Base-by-base conservation (phyloP, 1,140 invertebrate species). In the Glomeris maerens region DNA sequence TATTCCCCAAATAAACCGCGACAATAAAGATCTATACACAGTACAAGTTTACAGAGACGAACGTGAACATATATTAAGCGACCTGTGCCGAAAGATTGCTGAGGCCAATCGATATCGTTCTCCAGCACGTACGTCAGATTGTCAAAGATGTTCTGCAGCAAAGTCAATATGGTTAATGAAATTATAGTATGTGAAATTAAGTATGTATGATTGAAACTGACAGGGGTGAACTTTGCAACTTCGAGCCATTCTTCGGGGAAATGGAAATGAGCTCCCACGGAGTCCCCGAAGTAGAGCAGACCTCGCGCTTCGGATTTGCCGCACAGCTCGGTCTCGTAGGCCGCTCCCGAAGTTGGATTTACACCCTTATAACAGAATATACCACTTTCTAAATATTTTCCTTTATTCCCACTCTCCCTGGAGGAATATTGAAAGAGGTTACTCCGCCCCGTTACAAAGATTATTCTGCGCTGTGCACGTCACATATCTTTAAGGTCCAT, bases 21-120 rank as follows among this genome's bases (percentile, higher is more conserved):
- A n/a, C n/a, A n/a, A n/a, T n/a, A n/a, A n/a, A n/a, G n/a, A n/a
- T n/a, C n/a, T n/a, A n/a, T n/a, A n/a, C n/a, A n/a, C n/a, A n/a
- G n/a, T n/a, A n/a, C n/a, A n/a, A n/a, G n/a, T n/a, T n/a, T n/a
- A n/a, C n/a, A n/a, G n/a, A n/a, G n/a, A n/a, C n/a, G n/a, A n/a
- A n/a, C n/a, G n/a, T n/a, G n/a, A n/a, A n/a, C n/a, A n/a, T n/a
- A n/a, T n/a, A n/a, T n/a, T n/a, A n/a, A n/a, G 50, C 52, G 61
- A 65, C 72, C 72, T 55, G 72, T 74, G 4, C 53, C 59, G 50
- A 66, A 64, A 4, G 72, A 72, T n/a, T 72, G 52, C 52, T 72
- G 64, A 26, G 72, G 72, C 72, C 72, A 74, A 50, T 74, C 71
- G 14, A 72, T 41, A 59, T 73, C 70, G 64, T 74, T 71, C 49